Percentiles rank a stretch among this genome's conserved stretches.
Evolutionary conservation across 1,140 invertebrate genomes (phyloP).

Genomic region (Piezodorus guildinii): DNA sequence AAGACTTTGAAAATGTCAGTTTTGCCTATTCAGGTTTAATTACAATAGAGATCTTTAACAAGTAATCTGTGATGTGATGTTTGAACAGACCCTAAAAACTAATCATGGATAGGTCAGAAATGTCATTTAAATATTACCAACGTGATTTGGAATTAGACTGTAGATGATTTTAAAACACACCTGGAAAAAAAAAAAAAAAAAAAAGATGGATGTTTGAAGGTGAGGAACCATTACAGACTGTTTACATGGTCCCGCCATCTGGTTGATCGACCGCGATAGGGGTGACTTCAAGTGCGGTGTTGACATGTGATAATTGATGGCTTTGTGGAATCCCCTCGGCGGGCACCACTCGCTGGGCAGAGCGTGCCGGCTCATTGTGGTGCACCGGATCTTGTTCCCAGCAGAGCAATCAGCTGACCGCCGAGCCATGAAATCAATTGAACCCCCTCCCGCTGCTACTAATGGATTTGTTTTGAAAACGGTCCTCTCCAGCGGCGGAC

Average conservation of each 20-base stretch:
- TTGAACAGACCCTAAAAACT: too few species aligned
- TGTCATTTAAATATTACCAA: too few species aligned
- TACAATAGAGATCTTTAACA: too few species aligned
- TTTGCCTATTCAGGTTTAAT: too few species aligned
- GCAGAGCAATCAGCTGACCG: not conserved
- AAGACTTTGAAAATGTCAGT: too few species aligned
- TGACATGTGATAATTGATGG: not conserved
- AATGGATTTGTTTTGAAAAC: conserved; percentile 1
- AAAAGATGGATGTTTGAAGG: too few species aligned
- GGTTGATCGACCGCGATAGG: not conserved
- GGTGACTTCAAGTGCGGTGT: not conserved
- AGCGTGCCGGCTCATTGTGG: not conserved
- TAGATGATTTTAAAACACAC: too few species aligned
- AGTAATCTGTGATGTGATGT: too few species aligned
- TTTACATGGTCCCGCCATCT: not conserved
- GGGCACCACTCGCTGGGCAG: not conserved
- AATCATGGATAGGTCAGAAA: too few species aligned
- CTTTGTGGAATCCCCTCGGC: not conserved
- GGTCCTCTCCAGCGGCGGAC: not conserved
- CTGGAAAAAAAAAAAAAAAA: too few species aligned
- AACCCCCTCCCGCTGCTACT: not conserved
- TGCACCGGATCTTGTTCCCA: not conserved
- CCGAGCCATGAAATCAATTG: not conserved
- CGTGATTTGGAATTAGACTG: too few species aligned
- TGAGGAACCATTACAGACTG: not conserved